A percentile compares a stretch with the other conserved stretches of the same genome.
Conservation (phyloP, 2,113 vertebrate genomes). For the Pachyramphus minor region DNA sequence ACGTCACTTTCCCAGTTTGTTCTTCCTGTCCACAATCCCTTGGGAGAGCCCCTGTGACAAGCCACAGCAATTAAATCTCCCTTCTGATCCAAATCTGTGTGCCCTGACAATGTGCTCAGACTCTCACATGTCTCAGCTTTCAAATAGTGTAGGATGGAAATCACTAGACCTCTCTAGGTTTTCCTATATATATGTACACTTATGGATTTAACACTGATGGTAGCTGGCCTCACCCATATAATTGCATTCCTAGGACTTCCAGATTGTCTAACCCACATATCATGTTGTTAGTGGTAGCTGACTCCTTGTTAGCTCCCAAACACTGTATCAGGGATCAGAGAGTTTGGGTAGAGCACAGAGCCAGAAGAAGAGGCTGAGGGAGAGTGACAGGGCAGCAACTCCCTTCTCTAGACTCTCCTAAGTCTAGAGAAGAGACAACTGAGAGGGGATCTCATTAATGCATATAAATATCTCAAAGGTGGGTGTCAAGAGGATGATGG, state of each 20-base stretch:
- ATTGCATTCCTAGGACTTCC: background rate
- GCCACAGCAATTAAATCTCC: background rate
- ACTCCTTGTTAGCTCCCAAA: background rate
- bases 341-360: background rate
- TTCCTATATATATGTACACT: background rate
- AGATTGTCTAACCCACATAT: rapidly evolving
- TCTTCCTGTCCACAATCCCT: background rate
- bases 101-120: background rate
- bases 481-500: rapidly evolving
- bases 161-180: background rate
- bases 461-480: background rate
- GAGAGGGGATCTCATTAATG: background rate
- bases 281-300: background rate
- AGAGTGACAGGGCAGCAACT: background rate
- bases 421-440: background rate
- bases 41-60: background rate
- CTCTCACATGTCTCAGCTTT: rapidly evolving
- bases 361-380: background rate
- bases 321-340: background rate
- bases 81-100: background rate
- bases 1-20: background rate
- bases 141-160: background rate
- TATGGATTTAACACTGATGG: background rate
- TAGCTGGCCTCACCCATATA: background rate
- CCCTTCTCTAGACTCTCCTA: background rate